Base-by-base conservation (phyloP, 2,113 vertebrate species). In the Taxidea taxus region DNA sequence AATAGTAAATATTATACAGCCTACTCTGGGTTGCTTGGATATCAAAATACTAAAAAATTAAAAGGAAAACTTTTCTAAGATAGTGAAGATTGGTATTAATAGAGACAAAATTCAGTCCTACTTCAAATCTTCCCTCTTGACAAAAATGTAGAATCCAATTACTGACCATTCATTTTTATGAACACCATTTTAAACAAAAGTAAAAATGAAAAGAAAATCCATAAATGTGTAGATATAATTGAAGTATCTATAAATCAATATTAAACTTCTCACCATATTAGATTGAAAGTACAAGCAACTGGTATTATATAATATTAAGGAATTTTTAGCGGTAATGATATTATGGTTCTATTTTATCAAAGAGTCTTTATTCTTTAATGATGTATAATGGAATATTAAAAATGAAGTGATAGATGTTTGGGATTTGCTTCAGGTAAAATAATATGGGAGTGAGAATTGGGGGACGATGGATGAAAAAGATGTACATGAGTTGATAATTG, bases 91-190 rank as follows among this genome's bases (percentile, higher is more conserved):
- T 90, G 13, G 20, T 81, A 84, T 72, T 47, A 72, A 54, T 47
- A n/a, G 60, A 74, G 34, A 54, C 12, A 83, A 70, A 95, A 95
- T 60, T 87, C 20, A 78, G 39, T 77, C 83, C 21, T 92, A 29
- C 58, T 92, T 27, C 12, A 90, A 47, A 96, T 94, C 29, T 12
- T 95, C 23, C 25, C 51, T 54, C 15, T 81, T 87, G 27, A 90
- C 92, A 80, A 94, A 93, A 96, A 68, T 95, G 80, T 21, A 85
- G 5, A 93, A 96, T 94, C 90, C 12, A 94, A 34, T 96, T 83
- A 94, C 20, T 56, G 91, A 90, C 12, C 11, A 51, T 75, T 93
- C 2, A 42, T 85, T 95, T 96, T 92, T 96, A 87, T 66, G 64
- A 96, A 66, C 27, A 95, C 15, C 4, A 90, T 89, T 85, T 90